Conservation (phyloP, 2,797 vertebrate genomes). For the Gymnothorax javanicus region DNA sequence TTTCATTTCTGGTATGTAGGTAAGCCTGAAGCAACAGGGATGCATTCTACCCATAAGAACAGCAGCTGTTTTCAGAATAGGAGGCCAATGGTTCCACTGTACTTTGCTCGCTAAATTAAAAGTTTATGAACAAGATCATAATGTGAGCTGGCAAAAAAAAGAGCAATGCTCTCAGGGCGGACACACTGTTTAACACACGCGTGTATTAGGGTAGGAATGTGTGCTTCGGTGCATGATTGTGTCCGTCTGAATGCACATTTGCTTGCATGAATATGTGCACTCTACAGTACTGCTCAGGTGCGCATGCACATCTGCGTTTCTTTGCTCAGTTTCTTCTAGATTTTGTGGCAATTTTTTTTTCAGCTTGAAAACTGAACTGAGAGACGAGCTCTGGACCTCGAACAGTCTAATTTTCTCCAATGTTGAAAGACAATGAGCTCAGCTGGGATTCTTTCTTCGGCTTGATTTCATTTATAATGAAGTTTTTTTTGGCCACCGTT, state of each 20-base stretch:
- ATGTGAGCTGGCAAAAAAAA: not conserved
- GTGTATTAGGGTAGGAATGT: not conserved
- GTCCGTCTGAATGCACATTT: not conserved
- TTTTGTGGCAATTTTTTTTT: not conserved
- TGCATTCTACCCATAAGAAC: not conserved
- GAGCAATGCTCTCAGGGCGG: not conserved
- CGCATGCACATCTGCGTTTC: not conserved
- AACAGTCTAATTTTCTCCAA: not conserved
- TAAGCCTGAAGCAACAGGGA: not conserved
- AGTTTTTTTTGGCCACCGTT: not conserved
- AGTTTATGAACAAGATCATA: not conserved
- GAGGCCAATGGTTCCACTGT: not conserved
- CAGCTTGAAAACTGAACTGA: not conserved
- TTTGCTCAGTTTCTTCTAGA: not conserved
- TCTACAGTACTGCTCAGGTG: not conserved
- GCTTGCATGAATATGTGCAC: not conserved
- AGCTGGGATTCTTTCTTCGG: not conserved
- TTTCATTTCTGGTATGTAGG: not conserved
- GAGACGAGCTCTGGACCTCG: not conserved
- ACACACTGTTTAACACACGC: not conserved
- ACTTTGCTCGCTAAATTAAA: not conserved
- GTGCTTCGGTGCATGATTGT: not conserved
- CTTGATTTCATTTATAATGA: constrained; percentile 7
- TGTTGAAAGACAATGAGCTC: constrained; percentile 13
- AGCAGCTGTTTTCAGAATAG: not conserved